Percentiles rank a stretch among this genome's conserved stretches.
Conservation (phyloP, 2,797 vertebrate genomes). For the Acanthiza pusilla region DNA sequence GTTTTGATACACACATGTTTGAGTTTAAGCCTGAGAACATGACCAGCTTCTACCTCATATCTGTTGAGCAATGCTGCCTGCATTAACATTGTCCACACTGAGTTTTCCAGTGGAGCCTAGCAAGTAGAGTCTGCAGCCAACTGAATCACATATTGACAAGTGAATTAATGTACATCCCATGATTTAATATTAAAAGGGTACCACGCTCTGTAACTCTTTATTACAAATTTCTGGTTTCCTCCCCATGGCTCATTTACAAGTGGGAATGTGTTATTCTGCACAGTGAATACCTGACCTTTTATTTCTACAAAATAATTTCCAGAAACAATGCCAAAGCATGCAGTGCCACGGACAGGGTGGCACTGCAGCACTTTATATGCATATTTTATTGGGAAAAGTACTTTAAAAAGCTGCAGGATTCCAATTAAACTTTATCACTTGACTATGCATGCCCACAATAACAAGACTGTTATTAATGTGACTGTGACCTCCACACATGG, state of each 20-base stretch:
- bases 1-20: background rate
- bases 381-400: background rate
- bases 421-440: conserved; percentile 41
- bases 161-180: background rate
- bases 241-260: background rate
- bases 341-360: background rate
- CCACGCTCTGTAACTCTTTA: background rate
- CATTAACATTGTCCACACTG: background rate
- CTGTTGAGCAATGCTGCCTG: background rate
- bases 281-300: background rate
- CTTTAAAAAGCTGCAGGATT: conserved; percentile 17
- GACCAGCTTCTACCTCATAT: background rate
- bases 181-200: background rate
- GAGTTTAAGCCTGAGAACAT: background rate
- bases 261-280: background rate
- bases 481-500: background rate
- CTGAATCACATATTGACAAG: background rate
- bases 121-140: background rate
- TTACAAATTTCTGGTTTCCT: background rate
- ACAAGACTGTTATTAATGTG: background rate
- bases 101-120: background rate
- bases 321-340: conserved; percentile 14
- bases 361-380: background rate
- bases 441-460: background rate
- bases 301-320: conserved; percentile 6